Base-by-base conservation (phyloP, 2,797 vertebrate genomes). In the Argyrosomus regius region DNA sequence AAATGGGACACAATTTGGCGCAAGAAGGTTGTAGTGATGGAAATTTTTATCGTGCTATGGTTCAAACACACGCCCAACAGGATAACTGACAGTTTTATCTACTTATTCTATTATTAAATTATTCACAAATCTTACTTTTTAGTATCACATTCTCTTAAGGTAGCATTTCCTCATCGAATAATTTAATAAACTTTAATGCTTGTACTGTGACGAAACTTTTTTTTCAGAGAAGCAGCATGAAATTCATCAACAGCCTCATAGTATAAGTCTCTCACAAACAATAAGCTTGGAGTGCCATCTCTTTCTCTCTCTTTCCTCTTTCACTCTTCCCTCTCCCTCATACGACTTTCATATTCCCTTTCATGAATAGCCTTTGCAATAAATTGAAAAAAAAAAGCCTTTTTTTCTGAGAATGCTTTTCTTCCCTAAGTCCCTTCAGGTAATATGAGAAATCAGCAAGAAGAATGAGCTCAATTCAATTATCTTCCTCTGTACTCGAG, bases 401-500 rank as follows among this genome's bases (percentile, higher is more conserved):
- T 75, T 87, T 74, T 82, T 75, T 75, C 75, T 57, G 12, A 87
- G 82, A 88, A 88, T 79, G 41, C 61, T 69, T 86, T 85, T 75
- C 65, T 54, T 75, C 71, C 68, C 78, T 9, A 58, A 68, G 83
- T 88, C 83, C 75, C 85, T 90, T 90, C 83, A 81, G 81, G 75
- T 87, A 72, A 87, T 88, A 83, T 70, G 79, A 91, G 85, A 90
- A 92, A 92, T 93, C 84, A 82, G 71, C 74, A 87, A 77, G 81
- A 86, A 87, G 82, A 85, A 92, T 89, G 86, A 92, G 91, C 75
- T 74, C 84, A 75, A 89, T 90, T 92, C 88, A 93, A 93, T 95
- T 90, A 92, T 86, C 84, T 87, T 62, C 72, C 67, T 60, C 64
- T 24, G 28, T 78, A 81, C 58, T 77, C 80, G 0, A 62, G 68